These are phyloP conservation scores for Meriones psammophilus DNA, from an alignment of 2,797 vertebrate species.

Conservation along the genomic window DNA sequence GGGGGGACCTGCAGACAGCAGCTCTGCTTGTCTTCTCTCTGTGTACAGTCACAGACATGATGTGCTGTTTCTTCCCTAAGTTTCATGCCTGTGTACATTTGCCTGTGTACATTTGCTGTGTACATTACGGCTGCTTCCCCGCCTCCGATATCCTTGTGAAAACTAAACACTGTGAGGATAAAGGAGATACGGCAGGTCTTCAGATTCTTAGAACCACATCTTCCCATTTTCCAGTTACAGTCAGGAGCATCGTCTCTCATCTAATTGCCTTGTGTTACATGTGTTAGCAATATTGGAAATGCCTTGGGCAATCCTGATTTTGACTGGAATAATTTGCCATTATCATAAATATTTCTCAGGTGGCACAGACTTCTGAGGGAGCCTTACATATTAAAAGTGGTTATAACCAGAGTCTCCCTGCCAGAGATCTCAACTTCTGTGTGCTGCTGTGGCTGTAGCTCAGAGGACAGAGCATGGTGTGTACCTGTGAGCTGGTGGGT, in stretches of 20 bases:
- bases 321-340: constrained; percentile 35
- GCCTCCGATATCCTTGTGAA: background rate
- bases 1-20: background rate
- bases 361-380: constrained; percentile 9
- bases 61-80: background rate
- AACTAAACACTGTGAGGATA: constrained; percentile 17
- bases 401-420: constrained; percentile 38
- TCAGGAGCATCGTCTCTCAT: constrained; percentile 42
- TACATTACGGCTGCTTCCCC: background rate
- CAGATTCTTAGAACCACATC: background rate
- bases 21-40: background rate
- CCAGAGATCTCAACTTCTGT: constrained; percentile 7
- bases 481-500: background rate
- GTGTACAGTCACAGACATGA: background rate
- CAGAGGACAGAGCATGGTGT: background rate
- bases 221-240: constrained; percentile 53
- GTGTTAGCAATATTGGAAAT: constrained; percentile 16
- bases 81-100: background rate
- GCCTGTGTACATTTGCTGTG: background rate
- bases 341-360: constrained; percentile 31
- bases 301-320: constrained; percentile 46
- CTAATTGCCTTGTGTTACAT: background rate
- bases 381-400: background rate
- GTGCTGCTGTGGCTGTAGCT: background rate
- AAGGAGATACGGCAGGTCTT: constrained; percentile 15